Evolutionary conservation across 2,113 vertebrate genomes (phyloP).

Genomic region (Catagonus wagneri): DNA sequence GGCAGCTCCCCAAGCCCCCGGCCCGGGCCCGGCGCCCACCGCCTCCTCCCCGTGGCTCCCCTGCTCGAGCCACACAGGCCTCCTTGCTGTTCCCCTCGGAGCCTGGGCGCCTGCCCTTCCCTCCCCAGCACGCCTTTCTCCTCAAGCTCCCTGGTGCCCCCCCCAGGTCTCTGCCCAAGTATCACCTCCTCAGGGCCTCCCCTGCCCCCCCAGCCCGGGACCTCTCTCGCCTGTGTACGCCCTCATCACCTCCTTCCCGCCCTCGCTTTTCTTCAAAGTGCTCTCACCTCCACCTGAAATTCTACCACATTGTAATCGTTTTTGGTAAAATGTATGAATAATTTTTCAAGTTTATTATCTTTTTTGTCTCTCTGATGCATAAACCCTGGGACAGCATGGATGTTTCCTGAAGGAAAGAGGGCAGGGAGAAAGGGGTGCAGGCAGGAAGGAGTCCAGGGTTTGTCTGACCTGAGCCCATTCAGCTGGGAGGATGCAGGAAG

Average conservation of each 20-base stretch:
- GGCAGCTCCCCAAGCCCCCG: background rate
- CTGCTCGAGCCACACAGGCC: background rate
- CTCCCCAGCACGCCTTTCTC: background rate
- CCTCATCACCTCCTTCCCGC: background rate
- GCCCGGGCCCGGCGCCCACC: background rate
- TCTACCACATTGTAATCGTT: background rate
- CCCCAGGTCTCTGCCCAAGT: background rate
- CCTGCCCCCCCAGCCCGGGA: rapidly evolving
- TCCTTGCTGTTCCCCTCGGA: background rate
- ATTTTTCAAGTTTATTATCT: background rate
- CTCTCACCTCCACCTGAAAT: background rate
- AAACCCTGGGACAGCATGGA: background rate
- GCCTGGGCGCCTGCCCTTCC: background rate
- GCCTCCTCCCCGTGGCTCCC: no score
- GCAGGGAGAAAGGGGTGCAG: background rate
- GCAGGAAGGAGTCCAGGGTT: background rate
- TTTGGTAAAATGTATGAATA: background rate
- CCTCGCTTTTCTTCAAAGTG: background rate
- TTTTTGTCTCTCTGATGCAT: background rate
- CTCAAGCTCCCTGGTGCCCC: background rate
- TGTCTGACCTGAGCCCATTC: background rate
- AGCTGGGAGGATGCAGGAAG: background rate
- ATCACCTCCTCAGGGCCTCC: background rate
- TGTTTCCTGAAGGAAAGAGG: background rate
- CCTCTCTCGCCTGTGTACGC: rapidly evolving